Evolutionary conservation across 2,113 vertebrate genomes (phyloP), one percentile per base, ranked within the genome.

Genomic region (Lagopus muta): DNA sequence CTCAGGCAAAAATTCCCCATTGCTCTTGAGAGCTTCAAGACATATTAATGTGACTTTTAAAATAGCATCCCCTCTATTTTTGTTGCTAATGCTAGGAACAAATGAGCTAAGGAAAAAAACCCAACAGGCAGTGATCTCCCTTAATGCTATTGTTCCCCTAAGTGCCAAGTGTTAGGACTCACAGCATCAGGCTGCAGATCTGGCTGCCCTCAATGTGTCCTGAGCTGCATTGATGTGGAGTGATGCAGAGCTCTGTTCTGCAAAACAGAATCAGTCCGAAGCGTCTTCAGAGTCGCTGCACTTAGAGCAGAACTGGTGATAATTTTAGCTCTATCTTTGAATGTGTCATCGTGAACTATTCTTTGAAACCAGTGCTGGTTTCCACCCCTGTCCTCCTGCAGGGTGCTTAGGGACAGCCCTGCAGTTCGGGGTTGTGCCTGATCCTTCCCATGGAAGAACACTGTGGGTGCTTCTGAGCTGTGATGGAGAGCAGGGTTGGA

Each of bases 11-110:
- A 82, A 81, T 75, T 96, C 45, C 64, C 60, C 6, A 0, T 25
- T 71, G 75, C 89, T 89, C 57, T 86, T 93, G 36, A 88, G 81
- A 89, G 85, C 85, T 89, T 88, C 0, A 1, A 92, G 89, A 86
- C 69, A 36, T 77, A 93, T 75, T 92, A 95, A 94, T 73, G 78
- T 65, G 86, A 88, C 89, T 75, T 97, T 64, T 78, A 86, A 97
- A 96, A 96, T 89, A 95, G 93, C 79, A 92, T 89, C 87, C 47
- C 64, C 72, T 89, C 87, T 93, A 91, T 88, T 91, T 97, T 92
- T 80, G 72, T 86, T 88, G 85, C 85, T 88, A 94, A 88, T 83
- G 79, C 82, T 89, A 74, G 72, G 82, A 94, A 88, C 72, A 91
- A 89, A 83, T 91, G 82, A 85, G 47, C 84, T 38, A 77, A 79